Evolutionary conservation across 2,797 vertebrate species (phyloP).

Genomic region (Cichlasoma orientale): DNA sequence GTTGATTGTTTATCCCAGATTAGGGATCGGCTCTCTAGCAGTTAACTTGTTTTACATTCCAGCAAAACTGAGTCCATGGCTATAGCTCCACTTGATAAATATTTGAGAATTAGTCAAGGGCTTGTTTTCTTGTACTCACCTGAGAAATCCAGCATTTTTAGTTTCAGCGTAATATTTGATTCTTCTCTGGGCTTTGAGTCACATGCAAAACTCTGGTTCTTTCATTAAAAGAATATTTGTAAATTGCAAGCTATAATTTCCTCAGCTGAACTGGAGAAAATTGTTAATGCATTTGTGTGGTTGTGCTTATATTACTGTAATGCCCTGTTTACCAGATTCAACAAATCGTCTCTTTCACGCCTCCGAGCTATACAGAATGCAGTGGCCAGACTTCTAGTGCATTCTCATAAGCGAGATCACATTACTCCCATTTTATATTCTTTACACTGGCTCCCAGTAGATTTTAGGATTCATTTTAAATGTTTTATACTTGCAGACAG

Average conservation of each 20-base stretch:
- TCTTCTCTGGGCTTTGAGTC: neutral
- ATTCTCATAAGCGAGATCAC: neutral
- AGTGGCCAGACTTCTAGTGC: neutral
- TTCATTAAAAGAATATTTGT: neutral
- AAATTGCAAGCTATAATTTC: neutral
- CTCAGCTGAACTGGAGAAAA: neutral
- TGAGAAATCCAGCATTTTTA: neutral
- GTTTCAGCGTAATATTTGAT: neutral
- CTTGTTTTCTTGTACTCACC: neutral
- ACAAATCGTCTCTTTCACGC: neutral
- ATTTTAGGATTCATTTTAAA: neutral
- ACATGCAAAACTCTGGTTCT: neutral
- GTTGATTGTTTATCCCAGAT: slow-evolving; percentile 1
- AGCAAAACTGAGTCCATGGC: neutral
- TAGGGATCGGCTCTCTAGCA: neutral
- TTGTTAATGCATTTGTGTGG: neutral
- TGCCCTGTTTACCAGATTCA: neutral
- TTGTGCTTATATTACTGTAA: neutral
- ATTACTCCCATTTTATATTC: neutral
- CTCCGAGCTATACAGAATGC: neutral
- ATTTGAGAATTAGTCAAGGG: neutral
- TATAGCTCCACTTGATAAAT: neutral
- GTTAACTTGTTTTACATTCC: neutral
- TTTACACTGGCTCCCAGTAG: neutral
- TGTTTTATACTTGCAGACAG: too few species aligned